These are phyloP conservation scores for Chironomus tepperi DNA, from an alignment of 1,140 invertebrate genomes.

Conservation along the genomic window DNA sequence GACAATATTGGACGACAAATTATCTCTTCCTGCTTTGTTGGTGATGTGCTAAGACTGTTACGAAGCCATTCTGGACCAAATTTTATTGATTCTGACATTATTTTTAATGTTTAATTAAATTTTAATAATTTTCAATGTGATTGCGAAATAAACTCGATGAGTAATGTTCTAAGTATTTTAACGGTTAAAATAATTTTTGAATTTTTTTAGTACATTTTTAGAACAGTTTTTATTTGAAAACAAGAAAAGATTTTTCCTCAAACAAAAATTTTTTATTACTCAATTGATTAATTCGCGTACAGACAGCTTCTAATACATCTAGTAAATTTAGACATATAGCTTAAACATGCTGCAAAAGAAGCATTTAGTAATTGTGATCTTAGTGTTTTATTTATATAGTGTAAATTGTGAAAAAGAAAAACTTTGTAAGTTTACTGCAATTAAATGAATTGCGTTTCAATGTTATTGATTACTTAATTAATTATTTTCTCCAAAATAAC, in stretches of 20 bases:
- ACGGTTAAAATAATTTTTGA: neutral
- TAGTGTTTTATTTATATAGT: too few relatives aligned
- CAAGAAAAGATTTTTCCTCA: too few relatives aligned
- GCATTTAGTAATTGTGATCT: too few relatives aligned
- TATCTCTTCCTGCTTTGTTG: neutral
- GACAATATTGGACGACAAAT: neutral
- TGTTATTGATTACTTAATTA: neutral
- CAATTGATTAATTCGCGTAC: too few relatives aligned
- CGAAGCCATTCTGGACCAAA: constrained; percentile 66
- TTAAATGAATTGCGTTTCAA: neutral
- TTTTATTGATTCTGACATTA: constrained; percentile 63
- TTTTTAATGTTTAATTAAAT: constrained; percentile 25
- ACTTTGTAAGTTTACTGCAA: too few relatives aligned
- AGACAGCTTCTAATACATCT: too few relatives aligned
- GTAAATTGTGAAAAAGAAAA: too few relatives aligned
- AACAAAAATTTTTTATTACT: too few relatives aligned
- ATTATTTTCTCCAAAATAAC: neutral
- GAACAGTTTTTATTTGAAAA: too few relatives aligned
- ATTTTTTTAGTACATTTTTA: too few relatives aligned
- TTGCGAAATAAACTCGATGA: neutral
- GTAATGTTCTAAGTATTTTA: neutral
- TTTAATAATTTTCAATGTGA: neutral
- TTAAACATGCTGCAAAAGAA: too few relatives aligned
- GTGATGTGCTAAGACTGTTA: constrained; percentile 38
- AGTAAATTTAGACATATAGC: too few relatives aligned